Evolutionary conservation across 2,797 vertebrate genomes (phyloP).

Genomic region (Aldrovandia affinis): DNA sequence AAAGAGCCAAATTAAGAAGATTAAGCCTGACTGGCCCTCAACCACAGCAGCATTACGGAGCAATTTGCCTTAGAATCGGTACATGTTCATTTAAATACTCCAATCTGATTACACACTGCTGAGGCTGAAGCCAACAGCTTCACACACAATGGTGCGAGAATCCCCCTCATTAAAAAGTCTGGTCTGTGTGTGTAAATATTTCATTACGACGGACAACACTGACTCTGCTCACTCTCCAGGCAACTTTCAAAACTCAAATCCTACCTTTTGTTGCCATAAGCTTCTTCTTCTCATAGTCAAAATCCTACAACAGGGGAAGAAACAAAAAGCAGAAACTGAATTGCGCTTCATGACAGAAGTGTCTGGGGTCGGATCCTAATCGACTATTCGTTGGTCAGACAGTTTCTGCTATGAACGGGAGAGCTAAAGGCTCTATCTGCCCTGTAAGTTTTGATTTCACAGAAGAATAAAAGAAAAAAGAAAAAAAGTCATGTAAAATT

Average conservation of each 20-base stretch:
- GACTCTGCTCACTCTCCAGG: background rate
- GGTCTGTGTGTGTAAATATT: constrained; percentile 5
- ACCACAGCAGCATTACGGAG: background rate
- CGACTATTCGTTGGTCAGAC: constrained; percentile 41
- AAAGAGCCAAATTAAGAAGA: constrained; percentile 19
- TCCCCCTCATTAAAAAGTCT: constrained; percentile 4
- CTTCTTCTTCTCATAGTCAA: constrained; percentile 82
- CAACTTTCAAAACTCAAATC: constrained; percentile 49
- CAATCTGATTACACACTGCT: constrained; percentile 23
- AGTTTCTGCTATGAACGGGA: constrained; percentile 37
- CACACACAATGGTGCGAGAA: background rate
- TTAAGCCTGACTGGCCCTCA: background rate
- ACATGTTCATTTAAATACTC: constrained; percentile 24
- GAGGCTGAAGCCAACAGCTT: constrained; percentile 7
- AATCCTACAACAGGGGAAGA: constrained; percentile 62
- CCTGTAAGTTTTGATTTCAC: constrained; percentile 47
- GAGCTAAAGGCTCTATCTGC: constrained; percentile 51
- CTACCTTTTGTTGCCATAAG: constrained; percentile 76
- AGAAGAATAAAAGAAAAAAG: constrained; percentile 43
- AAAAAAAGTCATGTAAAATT: constrained; percentile 46
- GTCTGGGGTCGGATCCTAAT: constrained; percentile 43
- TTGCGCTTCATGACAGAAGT: constrained; percentile 8
- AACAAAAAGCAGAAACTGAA: constrained; percentile 26
- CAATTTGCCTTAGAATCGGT: constrained; percentile 8
- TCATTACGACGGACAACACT: background rate